A percentile compares a stretch with the other conserved stretches of the same genome.
phyloP scores from a whole-genome alignment of 2,888 invertebrate genomes.

The Dorcus parallelipipedus region DNA sequence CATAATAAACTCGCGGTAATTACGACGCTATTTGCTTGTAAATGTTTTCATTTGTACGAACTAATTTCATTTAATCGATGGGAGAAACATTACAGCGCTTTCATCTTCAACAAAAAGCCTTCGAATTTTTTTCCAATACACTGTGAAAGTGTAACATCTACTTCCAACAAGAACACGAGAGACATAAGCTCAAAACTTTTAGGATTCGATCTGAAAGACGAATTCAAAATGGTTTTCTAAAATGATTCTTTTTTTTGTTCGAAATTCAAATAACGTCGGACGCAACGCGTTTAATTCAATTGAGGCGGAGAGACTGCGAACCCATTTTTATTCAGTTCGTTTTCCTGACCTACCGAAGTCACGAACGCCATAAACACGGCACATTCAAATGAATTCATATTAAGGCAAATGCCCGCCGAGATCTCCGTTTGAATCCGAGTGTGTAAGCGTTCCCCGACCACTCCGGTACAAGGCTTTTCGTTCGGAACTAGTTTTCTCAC shows the following conservation, averaged over 20 bases:
- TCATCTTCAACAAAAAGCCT: too few relatives aligned
- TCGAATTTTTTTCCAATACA: too few relatives aligned
- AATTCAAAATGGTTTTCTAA: too few relatives aligned
- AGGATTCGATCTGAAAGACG: too few relatives aligned
- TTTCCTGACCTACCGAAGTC: conserved; percentile 13
- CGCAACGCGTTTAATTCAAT: background rate
- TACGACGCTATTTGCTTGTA: background rate
- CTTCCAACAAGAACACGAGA: too few relatives aligned
- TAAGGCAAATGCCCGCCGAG: conserved; percentile 10
- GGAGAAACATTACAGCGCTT: too few relatives aligned
- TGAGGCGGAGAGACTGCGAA: background rate
- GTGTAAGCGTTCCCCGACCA: background rate
- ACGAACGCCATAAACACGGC: conserved; percentile 18
- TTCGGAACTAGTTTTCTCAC: background rate
- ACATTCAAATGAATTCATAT: conserved; percentile 22
- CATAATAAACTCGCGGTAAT: background rate
- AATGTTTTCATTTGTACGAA: background rate
- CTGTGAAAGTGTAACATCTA: too few relatives aligned
- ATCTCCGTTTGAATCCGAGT: conserved; percentile 6
- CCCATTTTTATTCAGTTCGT: background rate
- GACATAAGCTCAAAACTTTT: too few relatives aligned
- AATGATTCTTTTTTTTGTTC: too few relatives aligned
- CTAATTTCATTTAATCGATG: too few relatives aligned
- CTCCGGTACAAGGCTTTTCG: background rate
- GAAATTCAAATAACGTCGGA: too few relatives aligned